phyloP scores from a whole-genome alignment of 2,888 invertebrate species.

The Seira musarum region DNA sequence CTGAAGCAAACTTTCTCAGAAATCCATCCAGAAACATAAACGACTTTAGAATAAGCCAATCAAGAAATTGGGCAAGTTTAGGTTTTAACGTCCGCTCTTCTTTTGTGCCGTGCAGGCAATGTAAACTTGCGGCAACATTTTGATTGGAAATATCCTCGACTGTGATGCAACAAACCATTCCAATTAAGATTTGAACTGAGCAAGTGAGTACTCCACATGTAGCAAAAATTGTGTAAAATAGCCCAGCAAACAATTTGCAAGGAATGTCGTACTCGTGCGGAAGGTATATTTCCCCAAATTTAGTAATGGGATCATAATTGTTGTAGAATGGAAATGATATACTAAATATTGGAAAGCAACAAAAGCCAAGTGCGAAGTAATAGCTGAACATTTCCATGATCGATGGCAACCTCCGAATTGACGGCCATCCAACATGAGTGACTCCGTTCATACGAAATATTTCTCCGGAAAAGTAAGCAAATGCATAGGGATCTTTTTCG shows the following conservation, averaged over 20 bases:
- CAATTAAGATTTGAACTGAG: constrained; percentile 5
- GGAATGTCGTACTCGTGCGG: background rate
- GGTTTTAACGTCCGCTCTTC: no score
- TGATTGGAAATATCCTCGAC: background rate
- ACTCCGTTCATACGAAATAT: background rate
- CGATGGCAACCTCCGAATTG: background rate
- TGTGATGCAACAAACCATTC: background rate
- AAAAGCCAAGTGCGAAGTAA: background rate
- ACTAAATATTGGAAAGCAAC: background rate
- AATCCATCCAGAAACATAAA: no score
- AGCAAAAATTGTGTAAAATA: background rate
- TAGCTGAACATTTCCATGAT: background rate
- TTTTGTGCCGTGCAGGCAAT: background rate
- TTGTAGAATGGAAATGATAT: background rate
- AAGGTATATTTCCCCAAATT: background rate
- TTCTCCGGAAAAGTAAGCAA: background rate
- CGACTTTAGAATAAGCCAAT: no score
- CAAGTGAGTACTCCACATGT: background rate
- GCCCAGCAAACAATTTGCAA: background rate
- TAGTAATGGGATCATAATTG: background rate
- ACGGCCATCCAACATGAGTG: constrained; percentile 1
- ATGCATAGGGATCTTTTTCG: background rate
- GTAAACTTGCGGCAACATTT: background rate
- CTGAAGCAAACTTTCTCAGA: no score
- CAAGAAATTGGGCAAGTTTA: no score